Evolutionary conservation across 2,888 invertebrate species (phyloP), one percentile per base, ranked within the genome.

Genomic region (Ashinkailepas kermadecensis): DNA sequence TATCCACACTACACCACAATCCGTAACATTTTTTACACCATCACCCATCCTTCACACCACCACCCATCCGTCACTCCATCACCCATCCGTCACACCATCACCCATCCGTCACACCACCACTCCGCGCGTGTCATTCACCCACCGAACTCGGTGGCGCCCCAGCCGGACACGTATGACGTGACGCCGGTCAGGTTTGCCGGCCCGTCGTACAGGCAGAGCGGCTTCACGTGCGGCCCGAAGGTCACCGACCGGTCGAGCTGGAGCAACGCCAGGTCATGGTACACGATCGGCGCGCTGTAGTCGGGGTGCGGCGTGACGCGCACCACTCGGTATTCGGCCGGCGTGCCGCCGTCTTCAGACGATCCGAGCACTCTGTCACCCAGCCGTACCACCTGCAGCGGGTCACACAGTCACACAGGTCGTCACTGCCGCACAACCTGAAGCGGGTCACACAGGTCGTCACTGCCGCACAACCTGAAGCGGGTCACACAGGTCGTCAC

Each of bases 201-300:
- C 3, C 70, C 70, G 39, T 70, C 70, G 15, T 13, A 70, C 70
- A 70, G 70, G 21, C 70, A 70, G 70, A 70, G 39, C 1, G 70
- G 70, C 7, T 39, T 10, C 39, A 70, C 70, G 39, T 7, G 7
- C 39, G 15, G 13, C 11, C 70, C 23, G 70, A 70, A 70, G 39
- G 11, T 3, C 15, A 80, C 80, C 18, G 1, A 15, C 9, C 65
- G 25, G 62, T 65, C 65, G 1, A 80, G n/a, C 25, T n/a, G 25
- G 10, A 80, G 80, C 54, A 80, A 25, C 23, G 80, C 80, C 64
- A 80, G 62, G 80, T 80, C 80, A 39, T 80, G 80, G 64, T 80
- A 80, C 23, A 62, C 64, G 8, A 3, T 10, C n/a, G 80, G 80
- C 7, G 59, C 7, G 7, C 54, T 62, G 80, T 80, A 80, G 62